These are phyloP conservation scores for Peromyscus aztecus DNA, from an alignment of 2,797 vertebrate genomes.

Conservation along the genomic window DNA sequence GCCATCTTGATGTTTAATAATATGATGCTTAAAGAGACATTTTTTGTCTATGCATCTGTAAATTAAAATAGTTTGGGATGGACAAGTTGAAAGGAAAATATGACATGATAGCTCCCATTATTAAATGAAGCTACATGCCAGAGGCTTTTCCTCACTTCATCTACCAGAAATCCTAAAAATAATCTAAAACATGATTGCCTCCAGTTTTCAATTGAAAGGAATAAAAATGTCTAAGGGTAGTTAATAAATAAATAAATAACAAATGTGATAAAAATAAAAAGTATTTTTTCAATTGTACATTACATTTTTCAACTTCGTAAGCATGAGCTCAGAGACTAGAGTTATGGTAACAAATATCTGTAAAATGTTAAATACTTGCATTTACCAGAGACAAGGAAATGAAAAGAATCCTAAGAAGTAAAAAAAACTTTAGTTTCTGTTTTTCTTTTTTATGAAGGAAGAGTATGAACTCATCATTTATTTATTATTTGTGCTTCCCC, in stretches of 20 bases:
- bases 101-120: background rate
- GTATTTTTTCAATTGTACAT: background rate
- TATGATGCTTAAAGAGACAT: background rate
- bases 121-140: background rate
- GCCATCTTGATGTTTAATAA: background rate
- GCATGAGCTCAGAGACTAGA: background rate
- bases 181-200: background rate
- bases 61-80: background rate
- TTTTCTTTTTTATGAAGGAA: background rate
- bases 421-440: background rate
- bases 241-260: background rate
- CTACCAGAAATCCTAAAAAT: background rate
- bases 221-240: background rate
- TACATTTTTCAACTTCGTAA: background rate
- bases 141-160: background rate
- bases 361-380: background rate
- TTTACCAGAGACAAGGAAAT: background rate
- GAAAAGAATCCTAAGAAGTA: background rate
- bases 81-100: background rate
- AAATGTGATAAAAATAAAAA: background rate
- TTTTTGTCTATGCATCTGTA: background rate
- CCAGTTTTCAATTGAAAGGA: background rate
- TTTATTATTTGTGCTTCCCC: background rate
- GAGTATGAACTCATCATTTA: background rate
- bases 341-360: background rate